Conservation (phyloP, 2,888 invertebrate genomes). For the Leptopilina syphax region DNA sequence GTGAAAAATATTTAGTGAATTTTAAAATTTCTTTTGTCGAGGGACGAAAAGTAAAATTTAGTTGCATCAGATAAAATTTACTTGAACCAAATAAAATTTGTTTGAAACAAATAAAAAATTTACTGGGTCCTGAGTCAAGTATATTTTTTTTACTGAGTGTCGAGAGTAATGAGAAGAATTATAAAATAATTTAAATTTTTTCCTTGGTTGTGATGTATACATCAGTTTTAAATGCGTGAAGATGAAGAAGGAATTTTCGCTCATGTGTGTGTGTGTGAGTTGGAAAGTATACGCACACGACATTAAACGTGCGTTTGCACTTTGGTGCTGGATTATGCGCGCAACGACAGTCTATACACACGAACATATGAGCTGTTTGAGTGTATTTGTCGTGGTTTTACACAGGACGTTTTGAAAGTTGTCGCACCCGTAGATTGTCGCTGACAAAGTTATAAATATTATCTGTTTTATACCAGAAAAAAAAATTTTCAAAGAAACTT, state of each 20-base stretch:
- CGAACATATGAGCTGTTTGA: background rate
- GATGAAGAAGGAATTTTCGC: constrained; percentile 22
- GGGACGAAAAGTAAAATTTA: no score
- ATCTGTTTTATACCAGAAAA: background rate
- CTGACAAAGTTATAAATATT: constrained; percentile 28
- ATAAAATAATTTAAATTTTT: no score
- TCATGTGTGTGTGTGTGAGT: constrained; percentile 3
- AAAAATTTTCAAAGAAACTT: no score
- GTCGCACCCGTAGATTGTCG: constrained; percentile 47
- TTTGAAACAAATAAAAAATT: no score
- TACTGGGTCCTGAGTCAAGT: no score
- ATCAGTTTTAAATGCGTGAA: constrained; percentile 13
- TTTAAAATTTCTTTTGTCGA: no score
- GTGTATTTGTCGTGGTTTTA: constrained; percentile 37
- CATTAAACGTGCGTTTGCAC: constrained; percentile 22
- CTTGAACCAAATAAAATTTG: no score
- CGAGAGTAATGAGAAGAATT: no score
- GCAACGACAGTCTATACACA: background rate
- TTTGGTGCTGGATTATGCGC: constrained; percentile 48
- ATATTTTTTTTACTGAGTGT: no score
- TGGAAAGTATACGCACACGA: constrained; percentile 28
- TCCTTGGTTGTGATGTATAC: no score
- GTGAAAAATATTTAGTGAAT: no score
- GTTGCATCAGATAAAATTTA: no score
- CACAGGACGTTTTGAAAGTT: constrained; percentile 56